These are phyloP conservation scores for Cydia splendana DNA, from an alignment of 1,140 invertebrate species.

Conservation along the genomic window DNA sequence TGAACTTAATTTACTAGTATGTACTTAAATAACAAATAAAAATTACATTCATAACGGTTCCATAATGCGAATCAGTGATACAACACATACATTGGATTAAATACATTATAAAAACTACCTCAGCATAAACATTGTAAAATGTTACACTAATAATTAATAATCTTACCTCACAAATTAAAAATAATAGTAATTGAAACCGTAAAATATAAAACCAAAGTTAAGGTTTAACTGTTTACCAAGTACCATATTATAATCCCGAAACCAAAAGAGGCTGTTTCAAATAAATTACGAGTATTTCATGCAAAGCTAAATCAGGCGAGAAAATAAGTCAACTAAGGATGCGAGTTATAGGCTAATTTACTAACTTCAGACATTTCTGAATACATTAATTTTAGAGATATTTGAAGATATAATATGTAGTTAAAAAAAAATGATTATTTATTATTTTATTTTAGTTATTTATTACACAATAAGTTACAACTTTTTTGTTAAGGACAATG, in stretches of 20 bases:
- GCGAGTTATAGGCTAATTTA: neutral
- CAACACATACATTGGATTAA: neutral
- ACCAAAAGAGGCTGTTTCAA: constrained; percentile 80
- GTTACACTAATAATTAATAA: constrained; percentile 12
- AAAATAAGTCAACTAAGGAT: constrained; percentile 25
- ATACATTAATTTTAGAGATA: neutral
- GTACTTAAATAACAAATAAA: no score
- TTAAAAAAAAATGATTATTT: no score
- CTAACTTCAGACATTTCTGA: neutral
- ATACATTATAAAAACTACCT: neutral
- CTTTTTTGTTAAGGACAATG: no score
- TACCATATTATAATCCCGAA: constrained; percentile 47
- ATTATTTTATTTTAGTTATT: no score
- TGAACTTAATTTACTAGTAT: no score
- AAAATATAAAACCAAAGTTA: neutral
- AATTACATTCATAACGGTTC: no score
- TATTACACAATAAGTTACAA: no score
- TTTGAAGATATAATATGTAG: neutral
- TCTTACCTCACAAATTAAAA: constrained; percentile 19
- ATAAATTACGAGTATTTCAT: constrained; percentile 53
- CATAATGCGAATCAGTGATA: neutral
- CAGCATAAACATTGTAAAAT: neutral
- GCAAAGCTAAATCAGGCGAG: constrained; percentile 55
- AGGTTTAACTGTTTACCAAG: constrained; percentile 33
- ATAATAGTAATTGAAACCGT: constrained; percentile 15